A percentile compares a stretch with the other conserved stretches of the same genome.
Evolutionary conservation across 1,140 invertebrate genomes (phyloP).

Genomic region (Drosophila parvula): DNA sequence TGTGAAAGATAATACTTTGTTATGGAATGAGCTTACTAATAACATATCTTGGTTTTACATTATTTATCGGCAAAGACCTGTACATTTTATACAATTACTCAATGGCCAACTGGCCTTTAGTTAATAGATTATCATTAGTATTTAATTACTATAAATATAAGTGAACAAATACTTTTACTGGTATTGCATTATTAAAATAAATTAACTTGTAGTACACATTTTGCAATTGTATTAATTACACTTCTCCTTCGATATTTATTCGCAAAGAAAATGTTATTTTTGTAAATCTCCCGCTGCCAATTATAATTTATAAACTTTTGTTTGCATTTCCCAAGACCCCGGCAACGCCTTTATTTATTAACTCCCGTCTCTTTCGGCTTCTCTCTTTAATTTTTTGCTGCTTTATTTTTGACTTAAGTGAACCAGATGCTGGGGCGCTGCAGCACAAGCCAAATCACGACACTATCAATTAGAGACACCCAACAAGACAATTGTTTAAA

Average conservation of each 20-base stretch:
- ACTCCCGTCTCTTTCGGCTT: conserved; percentile 31
- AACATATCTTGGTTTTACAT: no score
- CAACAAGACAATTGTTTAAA: conserved; percentile 71
- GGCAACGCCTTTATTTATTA: conserved; percentile 47
- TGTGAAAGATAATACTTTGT: not conserved
- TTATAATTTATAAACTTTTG: conserved; percentile 42
- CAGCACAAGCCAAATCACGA: conserved; percentile 67
- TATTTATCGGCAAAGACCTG: not conserved
- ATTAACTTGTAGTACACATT: not conserved
- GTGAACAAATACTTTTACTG: not conserved
- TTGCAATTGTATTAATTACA: not conserved
- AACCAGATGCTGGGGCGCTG: conserved; percentile 7
- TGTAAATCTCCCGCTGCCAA: conserved; percentile 34
- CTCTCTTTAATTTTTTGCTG: not conserved
- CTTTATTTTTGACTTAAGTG: conserved; percentile 2
- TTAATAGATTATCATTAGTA: not conserved
- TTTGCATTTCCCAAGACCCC: conserved; percentile 38
- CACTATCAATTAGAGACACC: conserved; percentile 76
- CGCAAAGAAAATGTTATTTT: not conserved
- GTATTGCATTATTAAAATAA: not conserved
- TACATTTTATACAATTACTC: not conserved
- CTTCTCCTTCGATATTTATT: not conserved
- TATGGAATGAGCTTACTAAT: no score
- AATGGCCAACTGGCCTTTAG: not conserved
- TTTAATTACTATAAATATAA: not conserved